Evolutionary conservation across 1,140 invertebrate species (phyloP), one percentile per base, ranked within the genome.

Genomic region (Zaprionus vittiger): DNA sequence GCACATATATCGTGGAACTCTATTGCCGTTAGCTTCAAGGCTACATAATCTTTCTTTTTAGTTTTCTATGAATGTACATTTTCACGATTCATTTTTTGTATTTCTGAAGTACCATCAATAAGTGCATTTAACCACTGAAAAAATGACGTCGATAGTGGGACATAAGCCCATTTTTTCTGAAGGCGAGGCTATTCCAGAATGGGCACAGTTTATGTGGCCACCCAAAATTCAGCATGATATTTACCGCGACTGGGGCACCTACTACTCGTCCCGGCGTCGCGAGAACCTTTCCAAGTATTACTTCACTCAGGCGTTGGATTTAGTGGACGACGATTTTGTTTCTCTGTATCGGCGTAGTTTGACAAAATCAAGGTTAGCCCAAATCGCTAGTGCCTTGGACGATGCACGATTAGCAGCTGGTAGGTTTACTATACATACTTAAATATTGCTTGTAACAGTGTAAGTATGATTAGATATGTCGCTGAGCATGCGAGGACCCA

Each of bases 181-280:
- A 6, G 90, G 74, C 0, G 75, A 75, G 54, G 9, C 74, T 0
- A 1, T 81, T 0, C 77, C 76, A 1, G 59, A 47, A 38, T 92
- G 91, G 91, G 44, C 63, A 47, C 83, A 81, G 38, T 75, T 92
- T 4, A 73, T 84, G 14, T 92, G 91, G 91, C 69, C 60, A 2
- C 24, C 69, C 0, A 82, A 92, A 55, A 63, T 81, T 1, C 72
- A 86, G 7, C 91, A 92, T 31, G 55, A 78, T 22, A 89, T 92
- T 17, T 92, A 81, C n/a, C 60, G 80, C 22, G 87, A 91, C n/a
- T 92, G 91, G 91, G 91, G 91, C n/a, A 70, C 64, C 0, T 92
- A 89, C 34, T 92, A 92, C 22, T 83, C 77, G 0, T 73, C 34
- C 2, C 79, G 83, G n/a, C 75, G 80, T 0, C 56, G 89, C 1